A percentile compares a stretch with the other conserved stretches of the same genome.
Conservation (phyloP, 1,140 invertebrate species). For the Doryteuthis pealeii region DNA sequence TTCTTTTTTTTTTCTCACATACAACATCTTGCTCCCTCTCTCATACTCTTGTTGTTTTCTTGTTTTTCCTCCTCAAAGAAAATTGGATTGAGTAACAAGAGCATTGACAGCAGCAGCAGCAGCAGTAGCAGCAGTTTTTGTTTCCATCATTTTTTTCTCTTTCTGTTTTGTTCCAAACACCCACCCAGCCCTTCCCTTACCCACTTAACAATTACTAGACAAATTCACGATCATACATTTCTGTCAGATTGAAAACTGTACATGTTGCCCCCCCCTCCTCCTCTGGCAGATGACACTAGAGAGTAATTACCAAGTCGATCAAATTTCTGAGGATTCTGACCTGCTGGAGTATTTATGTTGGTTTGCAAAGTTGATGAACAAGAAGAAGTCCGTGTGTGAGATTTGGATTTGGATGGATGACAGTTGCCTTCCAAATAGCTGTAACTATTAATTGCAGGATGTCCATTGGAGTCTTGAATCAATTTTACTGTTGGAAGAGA, state of each 20-base stretch:
- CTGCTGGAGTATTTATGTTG: neutral
- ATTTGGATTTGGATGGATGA: neutral
- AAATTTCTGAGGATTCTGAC: constrained; percentile 1
- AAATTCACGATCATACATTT: constrained; percentile 6
- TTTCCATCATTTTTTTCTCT: neutral
- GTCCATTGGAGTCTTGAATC: neutral
- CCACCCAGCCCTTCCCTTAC: no score
- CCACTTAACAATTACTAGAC: neutral
- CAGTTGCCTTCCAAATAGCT: neutral
- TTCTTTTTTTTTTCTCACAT: neutral
- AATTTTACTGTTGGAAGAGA: neutral
- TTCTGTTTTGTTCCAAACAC: neutral
- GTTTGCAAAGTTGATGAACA: neutral
- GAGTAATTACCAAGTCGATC: constrained; percentile 7
- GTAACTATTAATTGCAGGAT: neutral
- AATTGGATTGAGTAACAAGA: neutral
- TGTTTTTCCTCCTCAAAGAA: neutral
- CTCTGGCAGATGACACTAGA: neutral
- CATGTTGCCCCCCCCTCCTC: neutral
- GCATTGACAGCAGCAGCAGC: neutral
- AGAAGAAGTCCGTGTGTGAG: neutral
- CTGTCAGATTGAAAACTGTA: constrained; percentile 2
- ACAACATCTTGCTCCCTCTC: no score
- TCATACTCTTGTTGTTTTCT: neutral
- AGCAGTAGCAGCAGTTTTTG: neutral